phyloP scores from a whole-genome alignment of 1,140 invertebrate species.

The Apocrypta bakeri region DNA sequence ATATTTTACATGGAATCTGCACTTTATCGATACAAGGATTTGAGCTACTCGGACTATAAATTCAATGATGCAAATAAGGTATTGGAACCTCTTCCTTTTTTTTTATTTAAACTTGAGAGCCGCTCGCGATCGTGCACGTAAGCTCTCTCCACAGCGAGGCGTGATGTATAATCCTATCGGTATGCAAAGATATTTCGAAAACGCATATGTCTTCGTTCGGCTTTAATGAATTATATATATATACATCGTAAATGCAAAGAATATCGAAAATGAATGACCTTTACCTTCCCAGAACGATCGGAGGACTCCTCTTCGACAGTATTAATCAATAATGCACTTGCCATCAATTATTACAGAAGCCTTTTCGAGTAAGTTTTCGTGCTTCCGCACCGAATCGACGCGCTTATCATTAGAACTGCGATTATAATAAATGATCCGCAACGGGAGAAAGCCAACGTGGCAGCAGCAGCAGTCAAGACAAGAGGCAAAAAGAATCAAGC shows the following conservation, averaged over 20 bases:
- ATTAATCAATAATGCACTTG: constrained; percentile 24
- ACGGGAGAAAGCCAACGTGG: constrained; percentile 19
- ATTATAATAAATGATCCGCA: constrained; percentile 49
- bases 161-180: constrained; percentile 45
- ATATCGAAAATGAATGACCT: neutral
- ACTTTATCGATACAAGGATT: constrained; percentile 44
- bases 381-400: constrained; percentile 5
- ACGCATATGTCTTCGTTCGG: neutral
- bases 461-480: constrained; percentile 56
- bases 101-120: constrained; percentile 15
- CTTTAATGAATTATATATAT: constrained; percentile 46
- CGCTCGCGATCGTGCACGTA: neutral
- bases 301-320: neutral
- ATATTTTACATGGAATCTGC: constrained; percentile 30
- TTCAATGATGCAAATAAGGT: constrained; percentile 45
- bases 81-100: neutral
- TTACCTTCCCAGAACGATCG: neutral
- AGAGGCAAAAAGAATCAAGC: constrained; percentile 57
- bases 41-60: constrained; percentile 27
- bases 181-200: constrained; percentile 33
- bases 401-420: constrained; percentile 28
- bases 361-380: constrained; percentile 26
- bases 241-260: neutral
- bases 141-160: neutral
- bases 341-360: constrained; percentile 43